phyloP scores from a whole-genome alignment of 2,113 vertebrate species.

The Coracopsis vasa region DNA sequence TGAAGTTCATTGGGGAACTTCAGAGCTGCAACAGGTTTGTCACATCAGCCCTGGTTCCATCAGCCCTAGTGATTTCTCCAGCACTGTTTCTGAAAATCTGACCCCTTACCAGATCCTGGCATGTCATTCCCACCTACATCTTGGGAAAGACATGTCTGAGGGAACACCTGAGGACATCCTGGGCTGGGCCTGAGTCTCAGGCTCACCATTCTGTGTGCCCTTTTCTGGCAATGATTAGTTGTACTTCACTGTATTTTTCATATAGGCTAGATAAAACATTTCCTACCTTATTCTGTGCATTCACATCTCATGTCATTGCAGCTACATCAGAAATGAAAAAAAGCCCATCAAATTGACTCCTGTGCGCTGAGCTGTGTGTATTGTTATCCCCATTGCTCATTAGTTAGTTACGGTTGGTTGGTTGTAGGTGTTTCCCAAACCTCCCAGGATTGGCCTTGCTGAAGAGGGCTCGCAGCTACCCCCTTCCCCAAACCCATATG shows the following conservation, averaged over 20 bases:
- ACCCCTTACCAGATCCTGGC: not conserved
- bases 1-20: not conserved
- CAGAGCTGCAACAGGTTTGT: not conserved
- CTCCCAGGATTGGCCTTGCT: not conserved
- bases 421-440: not conserved
- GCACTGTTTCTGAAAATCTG: not conserved
- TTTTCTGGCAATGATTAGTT: not conserved
- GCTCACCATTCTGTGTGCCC: accelerated
- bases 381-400: not conserved
- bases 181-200: not conserved
- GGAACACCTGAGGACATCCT: not conserved
- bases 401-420: not conserved
- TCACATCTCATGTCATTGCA: slow-evolving; percentile 25
- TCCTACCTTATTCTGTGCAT: slow-evolving; percentile 29
- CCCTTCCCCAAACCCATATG: not conserved
- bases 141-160: not conserved
- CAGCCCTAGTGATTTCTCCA: not conserved
- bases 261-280: not conserved
- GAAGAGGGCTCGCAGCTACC: not conserved
- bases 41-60: not conserved
- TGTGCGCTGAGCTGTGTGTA: not conserved
- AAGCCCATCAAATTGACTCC: not conserved
- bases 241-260: not conserved
- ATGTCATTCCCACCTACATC: not conserved
- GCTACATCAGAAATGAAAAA: slow-evolving; percentile 5